Base-by-base conservation (phyloP, 2,113 vertebrate species). In the Nibea coibor region DNA sequence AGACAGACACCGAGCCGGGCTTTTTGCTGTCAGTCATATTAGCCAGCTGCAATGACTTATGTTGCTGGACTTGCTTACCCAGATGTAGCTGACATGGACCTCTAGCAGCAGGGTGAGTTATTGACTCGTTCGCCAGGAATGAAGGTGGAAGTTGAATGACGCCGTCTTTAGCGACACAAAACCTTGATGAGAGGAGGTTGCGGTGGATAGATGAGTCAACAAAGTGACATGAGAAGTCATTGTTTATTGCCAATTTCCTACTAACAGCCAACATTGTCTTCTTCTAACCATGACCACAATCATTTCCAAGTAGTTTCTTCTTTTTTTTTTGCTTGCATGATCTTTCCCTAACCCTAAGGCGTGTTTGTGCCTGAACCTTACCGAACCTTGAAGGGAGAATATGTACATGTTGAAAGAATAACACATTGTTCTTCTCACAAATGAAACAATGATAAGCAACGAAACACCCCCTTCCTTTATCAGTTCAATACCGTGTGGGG, bases 11-110 rank as follows among this genome's bases (percentile, higher is more conserved):
- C 7, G 8, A 39, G 35, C 31, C 5, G 31, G 31, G 31, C 7
- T 39, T 39, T 39, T 39, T 39, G 35, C 35, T 39, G 6, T 35
- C 31, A 35, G 31, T 35, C 31, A 35, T 35, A 35, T 7, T 35
- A 35, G 31, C 6, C 1, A 7, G 35, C 35, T 39, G 35, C 35
- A 39, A 39, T 39, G 35, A 8, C 35, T 39, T 39, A 9, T 39
- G 35, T 39, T 39, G 35, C 8, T 39, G 35, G 35, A 8, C 35
- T 39, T 39, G 35, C 35, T 39, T 26, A 26, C 3, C 5, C 35
- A 39, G 35, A n/a, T 76, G 57, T 45, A 66, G 64, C 26, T 48
- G n/a, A 58, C 74, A 66, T 22, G 14, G 28, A 31, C 1, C 26
- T 67, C 20, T 1, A 22, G n/a, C 53, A 77, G 26, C 15, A 17